Evolutionary conservation across 2,888 invertebrate genomes (phyloP), one percentile per base, ranked within the genome.

Genomic region (Auanema freiburgensis): DNA sequence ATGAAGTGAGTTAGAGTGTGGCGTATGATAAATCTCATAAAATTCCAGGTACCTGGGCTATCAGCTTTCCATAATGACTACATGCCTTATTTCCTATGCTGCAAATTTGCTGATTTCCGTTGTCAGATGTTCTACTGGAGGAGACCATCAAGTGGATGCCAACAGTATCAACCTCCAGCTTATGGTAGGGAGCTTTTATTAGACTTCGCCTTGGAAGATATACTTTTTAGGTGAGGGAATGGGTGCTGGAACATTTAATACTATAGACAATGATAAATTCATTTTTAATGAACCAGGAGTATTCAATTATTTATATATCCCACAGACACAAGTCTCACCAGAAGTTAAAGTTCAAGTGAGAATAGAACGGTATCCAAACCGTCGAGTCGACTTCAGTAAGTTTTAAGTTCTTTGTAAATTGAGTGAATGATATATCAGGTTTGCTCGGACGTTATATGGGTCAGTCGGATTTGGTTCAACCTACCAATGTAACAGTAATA

Each of bases 61-160:
- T 96, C 95, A 1, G 92, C 94, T 84, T 97, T 95, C 93, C 91
- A 90, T 87, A 91, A 95, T 83, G 97, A 98, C 82, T 90, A 93
- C 86, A 90, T 92, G 74, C 93, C 96, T 0, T 93, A 91, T 87
- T 95, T 93, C 84, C 89, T 92, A 69, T 97, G 97, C 84, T 97
- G 97, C 83, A 87, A 90, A 83, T 97, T 95, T 93, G 89, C 92
- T 0, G 92, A 94, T 18, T 92, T 93, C 54, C 96, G 96, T 83
- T 93, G 94, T 87, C 92, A 92, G 0, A 92, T 91, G 84, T 89
- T 96, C 79, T 94, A 94, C 81, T 94, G 94, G 86, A 78, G 80
- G 40, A 88, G 97, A 67, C 93, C 93, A 0, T 91, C 93, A 0
- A 92, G 93, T 85, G 95, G 96, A 85, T 98, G 97, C 83, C 91